These are phyloP conservation scores for Unio pictorum DNA, from an alignment of 2,888 invertebrate genomes.

Conservation along the genomic window DNA sequence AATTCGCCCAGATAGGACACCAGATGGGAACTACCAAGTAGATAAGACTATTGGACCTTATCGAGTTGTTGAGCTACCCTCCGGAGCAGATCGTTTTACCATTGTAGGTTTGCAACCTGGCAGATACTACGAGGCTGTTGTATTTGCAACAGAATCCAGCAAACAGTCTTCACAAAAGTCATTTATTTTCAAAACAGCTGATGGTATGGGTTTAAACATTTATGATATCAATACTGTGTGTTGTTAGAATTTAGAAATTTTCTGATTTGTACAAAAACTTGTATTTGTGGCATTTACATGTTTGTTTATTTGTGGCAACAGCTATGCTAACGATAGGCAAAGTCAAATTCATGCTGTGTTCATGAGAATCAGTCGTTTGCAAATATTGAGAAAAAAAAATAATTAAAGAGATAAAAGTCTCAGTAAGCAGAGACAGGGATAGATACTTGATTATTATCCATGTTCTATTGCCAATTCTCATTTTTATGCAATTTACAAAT, in stretches of 20 bases:
- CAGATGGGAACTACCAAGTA: slow-evolving; percentile 27
- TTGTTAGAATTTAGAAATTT: not conserved
- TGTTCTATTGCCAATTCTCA: too few relatives aligned
- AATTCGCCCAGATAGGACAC: slow-evolving; percentile 16
- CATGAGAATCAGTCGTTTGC: too few relatives aligned
- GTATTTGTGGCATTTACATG: too few relatives aligned
- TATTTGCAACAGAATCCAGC: slow-evolving; percentile 28
- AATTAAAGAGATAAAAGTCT: too few relatives aligned
- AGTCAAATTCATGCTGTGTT: too few relatives aligned
- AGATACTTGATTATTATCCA: too few relatives aligned
- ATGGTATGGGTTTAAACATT: slow-evolving; percentile 21
- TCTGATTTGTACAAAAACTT: too few relatives aligned
- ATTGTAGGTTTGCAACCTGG: slow-evolving; percentile 19
- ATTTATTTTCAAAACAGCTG: slow-evolving; percentile 36
- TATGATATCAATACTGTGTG: not conserved
- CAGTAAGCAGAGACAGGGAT: too few relatives aligned
- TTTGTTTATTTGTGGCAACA: too few relatives aligned
- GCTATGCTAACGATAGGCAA: too few relatives aligned
- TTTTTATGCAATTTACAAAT: too few relatives aligned
- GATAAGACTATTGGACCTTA: slow-evolving; percentile 12
- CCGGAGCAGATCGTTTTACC: slow-evolving; percentile 85
- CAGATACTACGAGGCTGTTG: slow-evolving; percentile 36
- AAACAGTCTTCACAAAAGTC: slow-evolving; percentile 27
- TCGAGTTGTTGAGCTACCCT: slow-evolving; percentile 71
- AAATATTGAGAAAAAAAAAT: too few relatives aligned